Base-by-base conservation (phyloP, 2,113 vertebrate species). In the Rattus rattus region DNA sequence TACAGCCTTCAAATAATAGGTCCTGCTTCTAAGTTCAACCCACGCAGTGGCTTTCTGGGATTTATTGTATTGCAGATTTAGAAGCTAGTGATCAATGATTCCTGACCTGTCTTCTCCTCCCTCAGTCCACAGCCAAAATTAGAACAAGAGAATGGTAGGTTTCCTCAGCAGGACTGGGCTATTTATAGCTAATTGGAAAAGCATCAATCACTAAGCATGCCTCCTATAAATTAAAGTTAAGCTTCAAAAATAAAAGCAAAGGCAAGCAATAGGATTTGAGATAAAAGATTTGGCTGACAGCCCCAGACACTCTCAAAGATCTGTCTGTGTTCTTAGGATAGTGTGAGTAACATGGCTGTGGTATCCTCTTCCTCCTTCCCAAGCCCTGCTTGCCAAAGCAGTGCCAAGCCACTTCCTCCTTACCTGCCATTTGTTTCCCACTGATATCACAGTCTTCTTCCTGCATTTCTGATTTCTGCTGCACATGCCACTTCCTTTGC, bases 161-260 rank as follows among this genome's bases (percentile, higher is more conserved):
- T 90, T 92, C 39, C n/a, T 88, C 24, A 7, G 76, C 24, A 75
- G 47, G 67, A 43, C 20, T 22, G 87, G 59, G 54, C 79, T 95
- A 49, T 96, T 96, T 92, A 92, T 54, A 95, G 59, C 70, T 93
- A 88, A 93, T 90, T 93, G 95, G 88, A 93, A 92, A 96, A 95
- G 5, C 61, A 95, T 92, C 61, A 12, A 36, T 97, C 90, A 93
- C 0, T 0, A 39, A 93, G 79, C 8, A 2, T 9, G 6, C 1
- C 9, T 24, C 24, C 13, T 0, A 1, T 96, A 96, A 90, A 96
- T 86, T 0, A 2, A 43, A 96, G 28, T 80, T 85, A 49, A 96
- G 93, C 70, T 87, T 76, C 20, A 52, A 80, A 49, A 91, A 91
- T 19, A 43, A 89, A 96, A 77, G 80, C n/a, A 93, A 90, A 95